Base-by-base conservation (phyloP, 64 coral and sea anemone species). In the Actinia equina region DNA sequence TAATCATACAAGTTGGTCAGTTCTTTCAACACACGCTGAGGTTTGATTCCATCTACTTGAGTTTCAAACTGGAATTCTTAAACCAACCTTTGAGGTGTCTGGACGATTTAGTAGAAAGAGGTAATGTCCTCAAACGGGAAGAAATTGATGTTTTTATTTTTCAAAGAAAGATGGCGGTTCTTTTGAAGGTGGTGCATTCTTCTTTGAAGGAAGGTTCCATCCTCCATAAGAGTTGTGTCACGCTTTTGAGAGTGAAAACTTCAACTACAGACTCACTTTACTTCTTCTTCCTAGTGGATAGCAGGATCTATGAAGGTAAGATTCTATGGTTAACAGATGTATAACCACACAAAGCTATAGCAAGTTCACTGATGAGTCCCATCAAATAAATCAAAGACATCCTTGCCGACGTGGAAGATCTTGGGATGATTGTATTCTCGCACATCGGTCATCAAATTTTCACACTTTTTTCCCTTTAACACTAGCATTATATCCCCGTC, bases 1-100 rank as follows among this genome's bases (percentile, higher is more conserved):
- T 49, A 81, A 81, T 74, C 69, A 74, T 81, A 81, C 41, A 81
- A 81, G 78, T 81, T 81, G 78, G 78, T 81, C 78, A 81, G 22
- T 81, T 81, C 78, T 46, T 9, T 9, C 78, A 81, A 44, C 42
- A 11, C 78, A 81, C 13, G 78, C 78, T 81, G 78, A 18, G 78
- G 78, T 7, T 15, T 3, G 44, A 15, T 44, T 81, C 49, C 44
- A 25, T 20, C 42, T 46, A 44, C 78, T 81, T 51, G 78, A 81
- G 78, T 81, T 81, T 81, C 78, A 81, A 52, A 46, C 45, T 44
- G 17, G 20, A 81, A 12, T 52, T 81, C 22, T 81, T 12, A 81
- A 43, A 18, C 77, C 44, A 44, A 79, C 77, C 37, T 79, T 5
- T 8, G 59, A 60, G 59, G 20, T 74, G 69, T 74, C 15, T 74